Evolutionary conservation across 2,113 vertebrate species (phyloP), one percentile per base, ranked within the genome.

Genomic region (Scartelaos histophorus): DNA sequence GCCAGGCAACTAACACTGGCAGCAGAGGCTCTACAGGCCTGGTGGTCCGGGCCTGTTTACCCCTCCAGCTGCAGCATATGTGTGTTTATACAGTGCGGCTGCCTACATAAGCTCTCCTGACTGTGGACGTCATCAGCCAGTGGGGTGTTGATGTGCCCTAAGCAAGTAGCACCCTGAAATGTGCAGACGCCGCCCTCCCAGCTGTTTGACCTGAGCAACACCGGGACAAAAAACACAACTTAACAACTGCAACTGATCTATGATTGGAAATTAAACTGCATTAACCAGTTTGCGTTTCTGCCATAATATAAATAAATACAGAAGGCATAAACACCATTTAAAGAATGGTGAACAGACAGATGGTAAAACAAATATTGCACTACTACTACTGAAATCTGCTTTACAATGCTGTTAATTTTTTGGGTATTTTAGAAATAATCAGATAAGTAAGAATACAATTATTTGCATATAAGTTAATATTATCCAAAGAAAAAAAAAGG

Each of bases 31-130:
- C 70, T 43, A 5, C 89, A 72, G 88, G 88, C 87, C 88, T 87
- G 92, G 92, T 94, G 92, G 92, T 94, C 93, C 64, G 17, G 70
- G 66, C 87, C 82, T 92, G 91, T 94, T 93, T 93, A 92, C 90
- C 70, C 67, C 75, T 74, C n/a, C 66, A 79, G 79, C 85, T 54
- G 75, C 80, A 69, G 84, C 82, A 74, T 74, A 80, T 78, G 58
- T 83, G 88, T 91, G 86, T 92, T 90, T 87, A 92, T 88, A 93
- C 88, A 93, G 83, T 91, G 83, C 65, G 76, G 77, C 73, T 74
- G 86, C 88, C 85, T 88, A 87, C 71, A 80, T 82, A 84, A 90
- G 82, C 86, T 76, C 74, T 70, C 68, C 83, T 83, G 70, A 74
- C 73, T 15, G 73, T 65, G 73, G 80, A 91, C 91, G 89, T 93